Percentiles rank a stretch among this genome's conserved stretches.
These are phyloP conservation scores for Zaprionus africanus DNA, from an alignment of 1,140 invertebrate species.

Conservation along the genomic window DNA sequence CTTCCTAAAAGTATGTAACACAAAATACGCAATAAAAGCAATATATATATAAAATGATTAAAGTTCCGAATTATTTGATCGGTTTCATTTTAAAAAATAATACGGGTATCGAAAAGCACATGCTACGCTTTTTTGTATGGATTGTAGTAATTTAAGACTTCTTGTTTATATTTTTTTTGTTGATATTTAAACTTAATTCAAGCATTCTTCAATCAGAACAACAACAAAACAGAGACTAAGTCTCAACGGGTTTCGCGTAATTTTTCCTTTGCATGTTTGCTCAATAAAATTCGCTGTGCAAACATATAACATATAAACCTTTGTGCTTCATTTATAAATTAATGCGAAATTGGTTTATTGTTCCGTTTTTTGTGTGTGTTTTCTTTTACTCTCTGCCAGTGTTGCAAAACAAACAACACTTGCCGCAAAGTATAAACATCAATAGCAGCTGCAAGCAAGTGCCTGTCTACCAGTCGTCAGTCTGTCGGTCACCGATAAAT, in stretches of 20 bases:
- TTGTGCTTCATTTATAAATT: constrained; percentile 5
- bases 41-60: no score
- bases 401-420: constrained; percentile 8
- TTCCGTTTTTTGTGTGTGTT: background rate
- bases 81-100: background rate
- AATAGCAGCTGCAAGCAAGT: background rate
- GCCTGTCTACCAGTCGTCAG: background rate
- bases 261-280: constrained; percentile 2
- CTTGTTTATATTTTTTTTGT: background rate
- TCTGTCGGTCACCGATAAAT: constrained; percentile 13
- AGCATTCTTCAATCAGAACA: constrained; percentile 2
- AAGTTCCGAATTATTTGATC: background rate
- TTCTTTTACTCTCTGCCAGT: background rate
- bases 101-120: background rate
- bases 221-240: background rate
- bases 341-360: background rate
- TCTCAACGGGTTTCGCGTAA: background rate
- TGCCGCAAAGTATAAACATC: constrained; percentile 24
- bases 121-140: background rate
- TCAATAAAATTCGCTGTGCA: constrained; percentile 13
- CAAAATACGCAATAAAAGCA: no score
- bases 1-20: no score
- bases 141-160: background rate
- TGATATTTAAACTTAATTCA: background rate
- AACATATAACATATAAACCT: background rate